phyloP scores from a whole-genome alignment of 2,113 vertebrate species.

The Macquaria australasica region DNA sequence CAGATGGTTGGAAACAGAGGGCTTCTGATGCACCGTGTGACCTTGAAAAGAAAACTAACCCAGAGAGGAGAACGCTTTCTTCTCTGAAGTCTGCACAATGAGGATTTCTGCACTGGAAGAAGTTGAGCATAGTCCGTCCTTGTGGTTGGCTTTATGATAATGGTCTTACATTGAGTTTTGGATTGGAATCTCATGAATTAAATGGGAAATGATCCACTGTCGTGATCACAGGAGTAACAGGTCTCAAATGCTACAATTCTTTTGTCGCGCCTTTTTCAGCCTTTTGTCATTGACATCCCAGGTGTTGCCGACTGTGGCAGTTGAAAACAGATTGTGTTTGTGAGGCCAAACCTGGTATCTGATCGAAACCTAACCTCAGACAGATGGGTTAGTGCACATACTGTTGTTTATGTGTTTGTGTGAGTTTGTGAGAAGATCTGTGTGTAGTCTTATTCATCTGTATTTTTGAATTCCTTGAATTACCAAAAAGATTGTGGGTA shows the following conservation, averaged over 20 bases:
- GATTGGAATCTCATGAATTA: constrained; percentile 8
- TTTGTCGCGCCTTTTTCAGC: constrained; percentile 44
- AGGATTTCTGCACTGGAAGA: constrained; percentile 24
- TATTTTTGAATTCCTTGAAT: constrained; percentile 16
- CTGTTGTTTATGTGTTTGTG: constrained; percentile 2
- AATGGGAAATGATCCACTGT: constrained; percentile 3
- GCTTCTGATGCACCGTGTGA: constrained; percentile 18
- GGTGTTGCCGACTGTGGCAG: constrained; percentile 73
- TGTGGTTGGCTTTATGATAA: constrained; percentile 25
- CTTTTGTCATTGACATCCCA: constrained; percentile 47
- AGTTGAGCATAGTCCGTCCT: neutral
- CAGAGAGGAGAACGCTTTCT: constrained; percentile 10
- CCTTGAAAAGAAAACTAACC: constrained; percentile 21
- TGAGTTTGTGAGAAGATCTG: neutral
- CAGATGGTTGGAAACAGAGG: constrained; percentile 46
- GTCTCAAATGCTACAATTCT: constrained; percentile 14
- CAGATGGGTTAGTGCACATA: constrained; percentile 69
- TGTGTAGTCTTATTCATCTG: neutral
- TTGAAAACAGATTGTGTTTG: constrained; percentile 65
- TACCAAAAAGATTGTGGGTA: neutral
- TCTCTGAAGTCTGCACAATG: constrained; percentile 17
- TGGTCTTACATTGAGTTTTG: constrained; percentile 2
- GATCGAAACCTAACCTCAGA: constrained; percentile 77
- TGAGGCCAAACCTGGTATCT: constrained; percentile 71
- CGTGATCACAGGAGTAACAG: constrained; percentile 6